These are phyloP conservation scores for Pelobates fuscus DNA, from an alignment of 2,113 vertebrate genomes.

Conservation along the genomic window DNA sequence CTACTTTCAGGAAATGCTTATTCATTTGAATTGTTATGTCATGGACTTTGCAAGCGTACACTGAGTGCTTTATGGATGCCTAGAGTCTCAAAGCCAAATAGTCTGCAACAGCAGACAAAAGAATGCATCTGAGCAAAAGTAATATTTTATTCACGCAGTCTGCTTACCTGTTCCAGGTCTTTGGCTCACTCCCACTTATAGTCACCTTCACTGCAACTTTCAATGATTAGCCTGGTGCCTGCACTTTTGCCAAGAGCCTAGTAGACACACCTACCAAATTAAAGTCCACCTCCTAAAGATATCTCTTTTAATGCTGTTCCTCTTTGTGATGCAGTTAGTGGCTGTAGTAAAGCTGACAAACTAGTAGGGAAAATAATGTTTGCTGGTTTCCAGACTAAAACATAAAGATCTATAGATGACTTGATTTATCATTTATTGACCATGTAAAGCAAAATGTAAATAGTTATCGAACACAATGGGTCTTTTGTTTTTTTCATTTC, in stretches of 20 bases:
- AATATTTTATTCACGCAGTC: not conserved
- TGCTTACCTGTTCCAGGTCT: constrained; percentile 13
- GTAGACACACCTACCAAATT: constrained; percentile 24
- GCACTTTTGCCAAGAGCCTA: not conserved
- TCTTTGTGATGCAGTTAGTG: not conserved
- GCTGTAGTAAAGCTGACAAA: not conserved
- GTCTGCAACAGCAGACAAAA: constrained; percentile 1
- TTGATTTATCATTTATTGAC: not conserved
- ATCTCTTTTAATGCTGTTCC: not conserved
- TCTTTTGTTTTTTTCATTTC: not conserved
- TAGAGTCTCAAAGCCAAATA: not conserved
- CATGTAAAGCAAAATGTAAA: not conserved
- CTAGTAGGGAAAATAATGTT: not conserved
- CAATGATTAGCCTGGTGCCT: constrained; percentile 16
- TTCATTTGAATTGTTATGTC: constrained; percentile 24
- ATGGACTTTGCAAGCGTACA: constrained; percentile 2
- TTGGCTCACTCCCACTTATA: not conserved
- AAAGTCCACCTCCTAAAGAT: constrained; percentile 18
- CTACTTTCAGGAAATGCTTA: constrained; percentile 17
- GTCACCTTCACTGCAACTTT: constrained; percentile 29
- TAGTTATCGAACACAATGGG: not conserved
- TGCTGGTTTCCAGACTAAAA: too few species aligned
- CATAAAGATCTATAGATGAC: not conserved
- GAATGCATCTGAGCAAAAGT: not conserved
- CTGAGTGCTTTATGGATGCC: not conserved